These are phyloP conservation scores for Minunthozetes semirufus DNA, from an alignment of 2,888 invertebrate species.

Conservation along the genomic window DNA sequence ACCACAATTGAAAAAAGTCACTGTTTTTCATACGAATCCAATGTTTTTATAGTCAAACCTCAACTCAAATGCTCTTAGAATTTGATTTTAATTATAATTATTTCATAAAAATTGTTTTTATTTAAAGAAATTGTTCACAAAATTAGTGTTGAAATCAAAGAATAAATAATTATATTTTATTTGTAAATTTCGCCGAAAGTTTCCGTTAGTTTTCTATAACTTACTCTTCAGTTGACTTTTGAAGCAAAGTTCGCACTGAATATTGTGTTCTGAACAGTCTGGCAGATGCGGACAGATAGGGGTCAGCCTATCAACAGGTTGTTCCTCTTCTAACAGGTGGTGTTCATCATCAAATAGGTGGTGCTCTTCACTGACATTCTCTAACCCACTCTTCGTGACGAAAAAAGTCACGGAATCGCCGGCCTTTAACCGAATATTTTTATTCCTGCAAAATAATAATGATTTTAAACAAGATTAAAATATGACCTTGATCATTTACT, in stretches of 20 bases:
- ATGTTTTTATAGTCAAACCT: too few species aligned
- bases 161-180: not conserved
- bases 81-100: too few species aligned
- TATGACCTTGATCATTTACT: not conserved
- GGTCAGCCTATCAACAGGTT: not conserved
- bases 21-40: too few species aligned
- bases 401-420: slow-evolving; percentile 1
- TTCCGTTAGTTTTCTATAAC: not conserved
- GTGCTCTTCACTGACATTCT: not conserved
- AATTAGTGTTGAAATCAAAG: not conserved
- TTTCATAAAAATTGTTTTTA: too few species aligned
- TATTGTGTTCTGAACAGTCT: not conserved
- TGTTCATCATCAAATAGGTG: too few species aligned
- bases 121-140: not conserved
- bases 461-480: not conserved
- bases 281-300: not conserved
- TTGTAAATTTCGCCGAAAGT: not conserved
- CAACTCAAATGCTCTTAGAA: too few species aligned
- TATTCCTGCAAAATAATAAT: not conserved
- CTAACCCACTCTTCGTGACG: not conserved
- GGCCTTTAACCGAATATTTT: not conserved
- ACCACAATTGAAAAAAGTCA: too few species aligned
- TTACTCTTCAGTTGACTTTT: not conserved
- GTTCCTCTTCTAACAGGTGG: not conserved
- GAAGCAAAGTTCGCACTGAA: not conserved